These are phyloP conservation scores for Pavo muticus DNA, from an alignment of 2,113 vertebrate genomes.

Conservation along the genomic window DNA sequence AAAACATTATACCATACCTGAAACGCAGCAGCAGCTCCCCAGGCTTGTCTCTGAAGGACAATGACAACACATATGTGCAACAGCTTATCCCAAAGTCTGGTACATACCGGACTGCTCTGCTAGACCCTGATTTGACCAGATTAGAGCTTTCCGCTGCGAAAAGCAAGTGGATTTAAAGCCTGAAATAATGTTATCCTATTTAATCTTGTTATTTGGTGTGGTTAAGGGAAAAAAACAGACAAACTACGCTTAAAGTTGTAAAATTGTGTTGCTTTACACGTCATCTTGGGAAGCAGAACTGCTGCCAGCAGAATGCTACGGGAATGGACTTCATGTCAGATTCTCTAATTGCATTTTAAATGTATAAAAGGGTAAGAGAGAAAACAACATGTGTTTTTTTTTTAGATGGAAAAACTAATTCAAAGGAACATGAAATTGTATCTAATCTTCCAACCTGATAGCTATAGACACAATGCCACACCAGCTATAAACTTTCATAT, in stretches of 20 bases:
- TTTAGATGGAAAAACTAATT: neutral
- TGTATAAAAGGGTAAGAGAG: neutral
- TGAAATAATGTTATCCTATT: conserved; percentile 48
- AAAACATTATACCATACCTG: conserved; percentile 34
- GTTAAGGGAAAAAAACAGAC: neutral
- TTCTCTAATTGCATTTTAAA: neutral
- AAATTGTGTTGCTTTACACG: neutral
- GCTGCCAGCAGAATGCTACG: neutral
- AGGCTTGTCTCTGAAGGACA: conserved; percentile 23
- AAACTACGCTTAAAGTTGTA: neutral
- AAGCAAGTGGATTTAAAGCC: conserved; percentile 49
- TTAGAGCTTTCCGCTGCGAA: conserved; percentile 26
- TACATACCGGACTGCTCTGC: neutral
- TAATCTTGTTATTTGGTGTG: conserved; percentile 51
- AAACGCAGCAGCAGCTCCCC: conserved; percentile 10
- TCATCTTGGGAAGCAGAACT: neutral
- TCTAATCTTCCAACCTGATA: neutral
- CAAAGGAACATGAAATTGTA: neutral
- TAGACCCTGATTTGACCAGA: conserved; percentile 32
- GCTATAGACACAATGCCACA: neutral
- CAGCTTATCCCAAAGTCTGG: conserved; percentile 45
- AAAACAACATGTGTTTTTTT: neutral
- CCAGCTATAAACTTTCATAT: neutral
- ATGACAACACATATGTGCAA: conserved; percentile 54
- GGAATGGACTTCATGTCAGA: neutral